Evolutionary conservation across 2,888 invertebrate genomes (phyloP), one percentile per base, ranked within the genome.

Genomic region (Lasius platythorax): DNA sequence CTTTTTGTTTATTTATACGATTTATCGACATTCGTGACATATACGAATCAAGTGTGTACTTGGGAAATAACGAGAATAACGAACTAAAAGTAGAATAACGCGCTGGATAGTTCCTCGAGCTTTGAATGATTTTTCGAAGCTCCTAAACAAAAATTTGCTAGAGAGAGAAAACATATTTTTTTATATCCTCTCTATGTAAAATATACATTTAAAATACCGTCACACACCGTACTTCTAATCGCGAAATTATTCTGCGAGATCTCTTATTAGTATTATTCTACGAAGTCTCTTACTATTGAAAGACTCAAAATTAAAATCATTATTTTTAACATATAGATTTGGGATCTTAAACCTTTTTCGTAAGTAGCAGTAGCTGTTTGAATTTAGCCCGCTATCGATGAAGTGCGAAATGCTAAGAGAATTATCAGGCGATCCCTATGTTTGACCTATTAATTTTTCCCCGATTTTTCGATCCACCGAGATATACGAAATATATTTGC

Each of bases 401-500:
- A 67, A 43, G 23, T 33, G 58, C 43, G 66, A 66, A 66, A 46
- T 28, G 12, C 6, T 18, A 79, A 61, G 79, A 72, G 46, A 72
- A 79, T 79, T 79, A 79, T n/a, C 72, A 33, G 23, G 1, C 18
- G 18, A 61, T 79, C 33, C 46, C 67, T 12, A 67, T 75, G 76
- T 82, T 76, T 67, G 66, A 61, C 61, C 76, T 76, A 75, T 23
- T 78, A 79, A 83, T 78, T 78, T 40, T 23, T 53, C 2, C 30
- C 28, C 30, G 46, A 79, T 53, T 83, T 79, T 53, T 50, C 50
- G 50, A 67, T 68, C 15, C 15, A 30, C 12, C 37, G 40, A 43
- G 68, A 9, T 30, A 9, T 30, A 66, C 43, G 72, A 37, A 84
- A 81, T 73, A 79, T 79, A 79, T 79, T 79, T 79, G 79, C 33